Percentiles rank a stretch among this genome's conserved stretches.
Evolutionary conservation across 2,888 invertebrate genomes (phyloP).

Genomic region (Loripinus fragilis): DNA sequence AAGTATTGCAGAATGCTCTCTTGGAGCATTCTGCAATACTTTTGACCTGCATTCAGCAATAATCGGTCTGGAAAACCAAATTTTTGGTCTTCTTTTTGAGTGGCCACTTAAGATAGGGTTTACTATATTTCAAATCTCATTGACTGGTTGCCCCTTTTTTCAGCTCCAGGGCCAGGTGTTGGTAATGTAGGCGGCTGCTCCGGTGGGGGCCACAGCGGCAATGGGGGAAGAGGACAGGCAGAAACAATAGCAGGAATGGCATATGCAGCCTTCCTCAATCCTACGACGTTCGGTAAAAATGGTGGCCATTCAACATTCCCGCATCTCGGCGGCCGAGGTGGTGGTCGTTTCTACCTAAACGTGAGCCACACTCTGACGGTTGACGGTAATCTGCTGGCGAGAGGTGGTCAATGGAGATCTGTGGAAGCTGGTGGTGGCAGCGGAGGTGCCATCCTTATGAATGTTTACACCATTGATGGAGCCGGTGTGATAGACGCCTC

Average conservation of each 20-base stretch:
- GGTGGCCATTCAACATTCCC: slow-evolving; percentile 74
- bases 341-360: slow-evolving; percentile 65
- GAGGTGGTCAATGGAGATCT: slow-evolving; percentile 69
- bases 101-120: too few relatives aligned
- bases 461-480: slow-evolving; percentile 68
- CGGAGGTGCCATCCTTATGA: slow-evolving; percentile 70
- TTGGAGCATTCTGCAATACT: too few relatives aligned
- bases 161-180: slow-evolving; percentile 60
- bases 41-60: too few relatives aligned
- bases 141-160: too few relatives aligned
- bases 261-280: slow-evolving; percentile 68
- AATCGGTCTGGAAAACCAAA: too few relatives aligned
- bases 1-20: too few relatives aligned
- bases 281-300: slow-evolving; percentile 69
- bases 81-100: too few relatives aligned
- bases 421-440: slow-evolving; percentile 73
- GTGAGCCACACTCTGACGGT: slow-evolving; percentile 64
- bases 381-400: slow-evolving; percentile 30
- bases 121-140: too few relatives aligned
- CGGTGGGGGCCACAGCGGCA: slow-evolving; percentile 74
- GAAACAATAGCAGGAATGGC: slow-evolving; percentile 55
- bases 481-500: slow-evolving; percentile 65
- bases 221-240: slow-evolving; percentile 71
- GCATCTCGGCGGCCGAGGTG: slow-evolving; percentile 66
- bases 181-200: slow-evolving; percentile 59